phyloP scores from a whole-genome alignment of 37 sponge, comb jelly and placozoan species.

The Crambe crambe region DNA sequence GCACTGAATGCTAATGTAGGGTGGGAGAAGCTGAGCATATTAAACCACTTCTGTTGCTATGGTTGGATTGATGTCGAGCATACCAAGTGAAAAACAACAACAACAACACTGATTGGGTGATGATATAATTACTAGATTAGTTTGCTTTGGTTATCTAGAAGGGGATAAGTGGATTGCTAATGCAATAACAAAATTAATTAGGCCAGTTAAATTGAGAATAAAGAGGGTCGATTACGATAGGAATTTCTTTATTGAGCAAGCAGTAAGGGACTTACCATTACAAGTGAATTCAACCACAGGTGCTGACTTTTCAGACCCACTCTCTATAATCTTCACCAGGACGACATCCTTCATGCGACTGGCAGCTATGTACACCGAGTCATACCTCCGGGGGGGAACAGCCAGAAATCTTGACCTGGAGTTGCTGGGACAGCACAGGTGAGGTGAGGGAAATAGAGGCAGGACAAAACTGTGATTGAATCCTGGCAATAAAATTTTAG shows the following conservation, averaged over 20 bases:
- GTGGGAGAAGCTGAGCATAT: too few species aligned
- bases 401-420: background rate
- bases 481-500: too few species aligned
- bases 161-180: background rate
- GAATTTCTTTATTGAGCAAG: too few species aligned
- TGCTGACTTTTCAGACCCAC: background rate
- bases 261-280: background rate
- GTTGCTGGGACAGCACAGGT: conserved; percentile 20
- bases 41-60: too few species aligned
- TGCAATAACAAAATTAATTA: background rate
- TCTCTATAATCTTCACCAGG: background rate
- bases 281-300: conserved; percentile 1
- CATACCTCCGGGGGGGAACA: background rate
- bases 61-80: too few species aligned
- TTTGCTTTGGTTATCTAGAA: too few species aligned
- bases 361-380: background rate
- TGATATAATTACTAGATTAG: background rate
- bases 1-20: too few species aligned
- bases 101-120: too few species aligned
- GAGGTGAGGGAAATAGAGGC: background rate
- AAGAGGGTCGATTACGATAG: too few species aligned
- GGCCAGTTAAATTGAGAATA: background rate
- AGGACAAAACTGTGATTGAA: conserved; percentile 1
- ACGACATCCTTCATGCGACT: background rate
- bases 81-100: too few species aligned